These are phyloP conservation scores for Chelidonichthys spinosus DNA, from an alignment of 2,797 vertebrate species.

Conservation along the genomic window DNA sequence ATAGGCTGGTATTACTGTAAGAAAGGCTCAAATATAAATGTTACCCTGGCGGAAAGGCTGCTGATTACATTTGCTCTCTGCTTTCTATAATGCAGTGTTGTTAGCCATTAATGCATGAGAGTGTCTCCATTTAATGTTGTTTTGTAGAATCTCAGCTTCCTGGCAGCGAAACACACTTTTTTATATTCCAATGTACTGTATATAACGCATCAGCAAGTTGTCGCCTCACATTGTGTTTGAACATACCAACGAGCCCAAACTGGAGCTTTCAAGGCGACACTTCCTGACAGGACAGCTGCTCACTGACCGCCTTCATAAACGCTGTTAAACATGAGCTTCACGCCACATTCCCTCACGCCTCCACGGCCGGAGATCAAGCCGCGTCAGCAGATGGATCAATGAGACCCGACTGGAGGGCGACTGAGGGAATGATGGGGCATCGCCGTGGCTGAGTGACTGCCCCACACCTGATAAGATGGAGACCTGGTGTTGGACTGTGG, in stretches of 20 bases:
- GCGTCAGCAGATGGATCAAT: not conserved
- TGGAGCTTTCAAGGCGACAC: slow-evolving; percentile 25
- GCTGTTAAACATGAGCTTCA: slow-evolving; percentile 24
- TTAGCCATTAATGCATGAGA: slow-evolving; percentile 10
- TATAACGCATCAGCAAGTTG: not conserved
- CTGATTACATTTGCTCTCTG: slow-evolving; percentile 37
- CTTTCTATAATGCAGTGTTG: slow-evolving; percentile 35
- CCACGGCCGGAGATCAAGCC: not conserved
- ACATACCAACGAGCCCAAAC: not conserved
- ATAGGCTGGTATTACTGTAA: slow-evolving; percentile 21
- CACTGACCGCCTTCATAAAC: slow-evolving; percentile 25
- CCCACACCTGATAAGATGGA: not conserved
- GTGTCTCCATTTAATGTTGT: not conserved
- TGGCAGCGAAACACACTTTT: not conserved
- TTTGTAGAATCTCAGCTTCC: not conserved
- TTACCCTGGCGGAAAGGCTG: slow-evolving; percentile 38
- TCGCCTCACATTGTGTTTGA: slow-evolving; percentile 4
- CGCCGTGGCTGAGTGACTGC: not conserved
- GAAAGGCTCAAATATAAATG: slow-evolving; percentile 38
- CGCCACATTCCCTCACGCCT: not conserved
- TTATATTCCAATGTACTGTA: not conserved
- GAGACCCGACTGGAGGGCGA: not conserved
- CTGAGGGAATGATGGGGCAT: not conserved
- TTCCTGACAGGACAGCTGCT: slow-evolving; percentile 50
- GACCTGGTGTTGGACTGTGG: not conserved